Evolutionary conservation across 2,888 invertebrate genomes (phyloP), one percentile per base, ranked within the genome.

Genomic region (Sepioteuthis lessoniana): DNA sequence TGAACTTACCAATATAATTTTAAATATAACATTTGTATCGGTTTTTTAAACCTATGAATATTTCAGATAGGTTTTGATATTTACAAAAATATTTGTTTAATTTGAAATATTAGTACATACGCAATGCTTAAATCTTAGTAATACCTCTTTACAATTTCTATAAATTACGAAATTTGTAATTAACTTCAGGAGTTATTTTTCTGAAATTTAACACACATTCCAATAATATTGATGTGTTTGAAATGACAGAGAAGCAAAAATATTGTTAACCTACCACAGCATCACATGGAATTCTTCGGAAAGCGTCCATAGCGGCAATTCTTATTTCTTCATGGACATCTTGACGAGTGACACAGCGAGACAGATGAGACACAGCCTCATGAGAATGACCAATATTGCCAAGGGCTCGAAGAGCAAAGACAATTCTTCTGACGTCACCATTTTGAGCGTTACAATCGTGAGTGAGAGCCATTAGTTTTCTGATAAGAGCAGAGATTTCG

Each of bases 381-480:
- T 95, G 95, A 50, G 98, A 98, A 0, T 98, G 97, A 1, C 99
- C 99, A 95, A 98, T 98, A 97, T 99, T 99, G 37, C 99, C 99
- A 10, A 99, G 97, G 0, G 99, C 98, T 97, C 99, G 99, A 42
- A 99, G 97, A 46, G 93, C 55, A 47, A 46, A 50, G n/a, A 93
- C 35, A 8, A 38, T 94, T 91, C 19, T 91, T 31, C 42, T 38
- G 42, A 25, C 91, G 42, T 91, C 91, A n/a, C n/a, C 76, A 35
- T 76, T 76, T 10, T 38, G 46, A 25, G 10, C 28, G 25, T 91
- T 46, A 31, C 91, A 91, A 31, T 91, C 46, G 38, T 46, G 7
- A 1, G 46, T 91, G 28, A 42, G 46, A 42, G 16, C n/a, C 8
- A 91, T 38, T 42, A 91, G 42, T 42, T 38, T 91, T 28, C 46